Percentiles rank a stretch among this genome's conserved stretches.
phyloP scores from a whole-genome alignment of 2,797 vertebrate genomes.

The Melopsittacus undulatus region DNA sequence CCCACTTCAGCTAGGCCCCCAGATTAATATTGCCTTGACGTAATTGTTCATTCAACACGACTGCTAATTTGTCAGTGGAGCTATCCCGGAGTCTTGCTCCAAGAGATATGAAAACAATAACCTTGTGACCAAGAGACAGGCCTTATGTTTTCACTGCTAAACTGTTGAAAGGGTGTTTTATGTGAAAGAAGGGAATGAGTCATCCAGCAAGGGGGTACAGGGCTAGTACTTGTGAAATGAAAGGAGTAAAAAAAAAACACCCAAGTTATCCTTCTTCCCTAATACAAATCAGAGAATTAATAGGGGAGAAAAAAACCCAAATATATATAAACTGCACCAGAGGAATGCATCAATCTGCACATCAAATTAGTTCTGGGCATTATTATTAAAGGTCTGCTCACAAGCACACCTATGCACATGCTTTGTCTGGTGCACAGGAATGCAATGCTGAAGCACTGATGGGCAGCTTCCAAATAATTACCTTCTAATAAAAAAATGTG shows the following conservation, averaged over 20 bases:
- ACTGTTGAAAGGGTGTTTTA: slow-evolving; percentile 67
- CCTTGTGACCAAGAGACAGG: slow-evolving; percentile 53
- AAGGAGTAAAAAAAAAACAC: neutral
- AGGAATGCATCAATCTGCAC: neutral
- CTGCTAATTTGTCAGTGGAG: slow-evolving; percentile 63
- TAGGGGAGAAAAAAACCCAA: neutral
- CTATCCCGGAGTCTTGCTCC: slow-evolving; percentile 59
- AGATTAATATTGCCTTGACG: slow-evolving; percentile 58
- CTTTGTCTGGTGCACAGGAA: neutral
- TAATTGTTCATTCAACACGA: slow-evolving; percentile 63
- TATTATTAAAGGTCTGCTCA: neutral
- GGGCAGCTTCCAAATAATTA: neutral
- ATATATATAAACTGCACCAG: neutral
- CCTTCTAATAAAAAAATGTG: slow-evolving; percentile 20
- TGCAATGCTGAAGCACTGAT: neutral
- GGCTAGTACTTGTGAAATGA: slow-evolving; percentile 1
- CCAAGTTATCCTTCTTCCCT: neutral
- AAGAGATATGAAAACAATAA: slow-evolving; percentile 71
- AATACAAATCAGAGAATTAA: neutral
- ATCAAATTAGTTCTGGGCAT: neutral
- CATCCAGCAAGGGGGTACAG: slow-evolving; percentile 13
- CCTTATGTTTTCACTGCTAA: slow-evolving; percentile 43
- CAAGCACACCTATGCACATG: rapidly evolving
- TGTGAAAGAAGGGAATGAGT: slow-evolving; percentile 48
- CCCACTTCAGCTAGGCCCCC: neutral